Percentiles rank a stretch among this genome's conserved stretches.
Conservation (phyloP, 2,797 vertebrate genomes). For the Gila robusta region DNA sequence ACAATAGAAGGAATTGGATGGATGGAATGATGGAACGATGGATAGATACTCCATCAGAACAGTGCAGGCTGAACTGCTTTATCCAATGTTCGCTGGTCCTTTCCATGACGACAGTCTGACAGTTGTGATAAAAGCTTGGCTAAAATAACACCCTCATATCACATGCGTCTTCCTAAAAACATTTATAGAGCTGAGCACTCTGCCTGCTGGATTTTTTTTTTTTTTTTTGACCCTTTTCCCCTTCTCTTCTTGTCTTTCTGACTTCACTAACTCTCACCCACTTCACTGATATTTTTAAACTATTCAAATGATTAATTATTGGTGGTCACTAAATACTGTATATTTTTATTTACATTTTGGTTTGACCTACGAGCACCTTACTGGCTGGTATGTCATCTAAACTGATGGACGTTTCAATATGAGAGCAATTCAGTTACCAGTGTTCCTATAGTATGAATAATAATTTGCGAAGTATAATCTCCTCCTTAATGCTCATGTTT, state of each 20-base stretch:
- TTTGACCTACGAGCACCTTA: background rate
- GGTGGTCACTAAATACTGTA: background rate
- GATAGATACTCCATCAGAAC: background rate
- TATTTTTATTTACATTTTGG: background rate
- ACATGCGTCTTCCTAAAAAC: constrained; percentile 63
- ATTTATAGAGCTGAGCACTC: background rate
- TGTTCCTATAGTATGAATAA: constrained; percentile 40
- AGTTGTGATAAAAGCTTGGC: constrained; percentile 69
- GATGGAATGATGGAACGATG: background rate
- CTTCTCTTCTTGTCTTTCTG: background rate
- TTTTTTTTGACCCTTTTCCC: background rate
- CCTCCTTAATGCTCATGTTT: constrained; percentile 46
- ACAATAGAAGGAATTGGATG: background rate
- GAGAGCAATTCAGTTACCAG: constrained; percentile 9
- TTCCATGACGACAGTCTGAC: constrained; percentile 51
- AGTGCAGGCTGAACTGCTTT: constrained; percentile 2
- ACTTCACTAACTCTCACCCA: background rate
- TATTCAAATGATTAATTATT: background rate
- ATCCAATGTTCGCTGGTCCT: constrained; percentile 11
- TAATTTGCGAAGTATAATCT: constrained; percentile 49
- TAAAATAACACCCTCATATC: constrained; percentile 73
- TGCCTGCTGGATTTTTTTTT: background rate
- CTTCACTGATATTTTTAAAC: background rate
- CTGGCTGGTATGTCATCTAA: background rate
- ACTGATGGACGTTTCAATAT: constrained; percentile 16